These are phyloP conservation scores for Distichodus sexfasciatus DNA, from an alignment of 2,797 vertebrate species.

Conservation along the genomic window DNA sequence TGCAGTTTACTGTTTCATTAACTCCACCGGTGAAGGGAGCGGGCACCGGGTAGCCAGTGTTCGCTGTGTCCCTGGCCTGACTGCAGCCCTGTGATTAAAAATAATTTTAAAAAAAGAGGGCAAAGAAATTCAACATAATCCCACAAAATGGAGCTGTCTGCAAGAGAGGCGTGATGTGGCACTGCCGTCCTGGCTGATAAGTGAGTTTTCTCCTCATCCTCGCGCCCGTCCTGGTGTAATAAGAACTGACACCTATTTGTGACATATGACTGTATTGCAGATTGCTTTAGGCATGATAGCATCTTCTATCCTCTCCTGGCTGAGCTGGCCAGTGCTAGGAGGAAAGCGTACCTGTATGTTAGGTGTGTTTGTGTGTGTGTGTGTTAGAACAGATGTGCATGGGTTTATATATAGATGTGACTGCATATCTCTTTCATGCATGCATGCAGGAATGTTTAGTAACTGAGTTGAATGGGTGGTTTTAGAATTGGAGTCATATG, in stretches of 20 bases:
- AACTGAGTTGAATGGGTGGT: too few relatives aligned
- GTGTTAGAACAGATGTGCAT: not conserved
- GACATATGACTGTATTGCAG: slow-evolving; percentile 77
- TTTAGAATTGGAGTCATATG: too few relatives aligned
- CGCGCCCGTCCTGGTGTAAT: slow-evolving; percentile 63
- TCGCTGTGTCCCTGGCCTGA: slow-evolving; percentile 45
- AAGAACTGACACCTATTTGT: slow-evolving; percentile 83
- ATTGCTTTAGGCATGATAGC: slow-evolving; percentile 74
- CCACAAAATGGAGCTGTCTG: slow-evolving; percentile 55
- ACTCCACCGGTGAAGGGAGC: slow-evolving; percentile 52
- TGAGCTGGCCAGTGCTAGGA: slow-evolving; percentile 52
- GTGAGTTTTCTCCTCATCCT: slow-evolving; percentile 69
- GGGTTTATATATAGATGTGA: not conserved
- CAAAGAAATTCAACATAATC: slow-evolving; percentile 53
- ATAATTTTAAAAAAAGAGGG: slow-evolving; percentile 34
- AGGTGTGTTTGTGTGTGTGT: slow-evolving; percentile 50
- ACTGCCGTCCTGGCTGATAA: slow-evolving; percentile 77
- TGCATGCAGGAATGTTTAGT: not conserved
- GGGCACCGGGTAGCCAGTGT: slow-evolving; percentile 32
- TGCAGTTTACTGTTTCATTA: slow-evolving; percentile 64
- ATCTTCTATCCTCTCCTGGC: slow-evolving; percentile 62
- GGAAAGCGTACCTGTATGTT: too few relatives aligned
- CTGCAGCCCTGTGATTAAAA: slow-evolving; percentile 48
- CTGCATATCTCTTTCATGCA: too few relatives aligned
- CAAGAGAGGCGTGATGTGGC: slow-evolving; percentile 41